A percentile compares a stretch with the other conserved stretches of the same genome.
These are phyloP conservation scores for Microdon myrmicae DNA, from an alignment of 2,888 invertebrate species.

Conservation along the genomic window DNA sequence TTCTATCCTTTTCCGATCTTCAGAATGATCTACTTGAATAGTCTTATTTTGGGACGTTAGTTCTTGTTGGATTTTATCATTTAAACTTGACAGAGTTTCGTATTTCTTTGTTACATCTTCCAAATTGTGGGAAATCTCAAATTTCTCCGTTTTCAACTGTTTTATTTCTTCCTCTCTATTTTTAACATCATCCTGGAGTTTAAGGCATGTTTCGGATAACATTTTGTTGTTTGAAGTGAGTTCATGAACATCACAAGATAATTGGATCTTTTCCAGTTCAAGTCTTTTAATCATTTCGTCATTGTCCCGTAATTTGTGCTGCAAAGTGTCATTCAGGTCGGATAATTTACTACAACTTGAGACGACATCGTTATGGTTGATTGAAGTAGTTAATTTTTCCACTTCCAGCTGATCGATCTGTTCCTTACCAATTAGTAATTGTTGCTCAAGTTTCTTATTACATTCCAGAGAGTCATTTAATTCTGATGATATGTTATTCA, in stretches of 20 bases:
- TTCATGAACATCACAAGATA: conserved; percentile 55
- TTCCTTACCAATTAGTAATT: not conserved
- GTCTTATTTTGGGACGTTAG: no score
- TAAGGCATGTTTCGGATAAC: conserved; percentile 52
- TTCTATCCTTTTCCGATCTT: no score
- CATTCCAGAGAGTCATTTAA: conserved; percentile 52
- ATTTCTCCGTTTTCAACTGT: conserved; percentile 64
- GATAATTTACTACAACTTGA: conserved; percentile 53
- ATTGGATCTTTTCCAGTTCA: conserved; percentile 60
- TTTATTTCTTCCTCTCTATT: conserved; percentile 66
- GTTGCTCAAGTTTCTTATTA: conserved; percentile 58
- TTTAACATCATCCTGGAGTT: conserved; percentile 65
- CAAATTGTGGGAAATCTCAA: conserved; percentile 52
- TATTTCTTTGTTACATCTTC: conserved; percentile 70
- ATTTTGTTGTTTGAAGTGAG: conserved; percentile 54
- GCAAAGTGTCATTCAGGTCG: conserved; percentile 39
- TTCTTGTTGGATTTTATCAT: conserved; percentile 72
- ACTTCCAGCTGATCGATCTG: not conserved
- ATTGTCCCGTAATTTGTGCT: conserved; percentile 52
- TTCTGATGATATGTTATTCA: conserved; percentile 54
- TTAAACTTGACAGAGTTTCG: conserved; percentile 70
- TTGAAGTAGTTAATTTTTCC: conserved; percentile 45
- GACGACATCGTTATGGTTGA: conserved; percentile 55
- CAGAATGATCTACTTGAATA: no score
- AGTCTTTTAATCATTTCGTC: conserved; percentile 51